These are phyloP conservation scores for Emydocephalus ijimae DNA, from an alignment of 2,113 vertebrate genomes.

Conservation along the genomic window DNA sequence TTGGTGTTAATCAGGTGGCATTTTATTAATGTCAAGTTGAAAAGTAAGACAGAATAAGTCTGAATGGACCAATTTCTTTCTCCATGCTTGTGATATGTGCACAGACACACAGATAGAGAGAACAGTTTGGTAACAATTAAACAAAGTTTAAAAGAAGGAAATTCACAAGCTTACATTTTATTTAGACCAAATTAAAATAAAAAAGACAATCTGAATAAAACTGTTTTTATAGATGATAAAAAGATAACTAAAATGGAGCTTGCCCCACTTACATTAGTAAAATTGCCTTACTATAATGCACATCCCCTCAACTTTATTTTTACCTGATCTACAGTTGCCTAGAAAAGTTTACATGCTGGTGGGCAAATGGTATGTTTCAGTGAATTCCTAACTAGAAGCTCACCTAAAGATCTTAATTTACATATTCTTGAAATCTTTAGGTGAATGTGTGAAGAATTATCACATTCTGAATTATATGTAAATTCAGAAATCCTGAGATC, in stretches of 20 bases:
- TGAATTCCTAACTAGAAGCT: neutral
- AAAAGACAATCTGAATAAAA: neutral
- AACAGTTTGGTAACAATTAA: too few species aligned
- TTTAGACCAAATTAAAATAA: neutral
- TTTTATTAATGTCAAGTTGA: neutral
- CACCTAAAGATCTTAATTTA: neutral
- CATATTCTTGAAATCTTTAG: neutral
- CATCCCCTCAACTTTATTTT: neutral
- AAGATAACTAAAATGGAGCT: neutral
- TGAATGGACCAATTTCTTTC: neutral
- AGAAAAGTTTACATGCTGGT: neutral
- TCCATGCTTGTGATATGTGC: neutral
- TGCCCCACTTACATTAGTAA: neutral
- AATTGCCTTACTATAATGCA: neutral
- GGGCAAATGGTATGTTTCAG: neutral
- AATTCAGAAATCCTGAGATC: neutral
- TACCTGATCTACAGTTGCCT: neutral
- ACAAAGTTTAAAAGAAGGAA: too few species aligned
- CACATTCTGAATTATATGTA: neutral
- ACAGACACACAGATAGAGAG: neutral
- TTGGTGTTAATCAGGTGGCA: slow-evolving; percentile 33
- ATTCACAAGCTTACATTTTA: too few species aligned
- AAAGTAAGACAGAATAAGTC: neutral
- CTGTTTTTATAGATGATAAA: neutral
- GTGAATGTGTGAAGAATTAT: neutral